Base-by-base conservation (phyloP, 2,888 invertebrate species). In the Tanypteryx hageni region DNA sequence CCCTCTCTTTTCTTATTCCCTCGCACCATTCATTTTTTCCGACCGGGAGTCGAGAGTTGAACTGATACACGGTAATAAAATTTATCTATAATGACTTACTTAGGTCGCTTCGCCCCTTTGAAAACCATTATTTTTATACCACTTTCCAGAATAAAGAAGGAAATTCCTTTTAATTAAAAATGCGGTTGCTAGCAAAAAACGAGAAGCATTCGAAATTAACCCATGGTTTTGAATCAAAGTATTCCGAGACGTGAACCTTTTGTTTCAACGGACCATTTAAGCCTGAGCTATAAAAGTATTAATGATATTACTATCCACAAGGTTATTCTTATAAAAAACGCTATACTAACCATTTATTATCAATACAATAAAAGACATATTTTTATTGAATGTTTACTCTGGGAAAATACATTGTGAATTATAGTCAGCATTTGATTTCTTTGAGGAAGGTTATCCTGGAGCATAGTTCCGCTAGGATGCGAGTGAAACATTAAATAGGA, bases 51-150 rank as follows among this genome's bases (percentile, higher is more conserved):
- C 22, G 76, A 27, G 27, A 76, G 27, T 18, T 27, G 76, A 27
- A 27, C 76, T 76, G 76, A 76, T 76, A 76, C 76, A 76, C 76
- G 76, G 76, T 27, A 76, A 76, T 76, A 76, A 76, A 76, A 76
- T 76, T 76, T 76, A 76, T 76, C 76, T 76, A 76, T 76, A 76
- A 76, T 76, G 76, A 76, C 76, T 76, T 76, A 76, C 76, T 76
- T 76, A 76, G 76, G 22, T 76, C 76, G 76, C 76, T 76, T 76
- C 76, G 76, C 27, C 27, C 76, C 76, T 76, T 76, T 76, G 76
- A 27, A 76, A 76, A 76, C 76, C 76, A 22, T 76, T 76, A 76
- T 13, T 76, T 76, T 76, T 76, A 76, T 76, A 76, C 22, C 76
- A n/a, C 22, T 76, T 76, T 22, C 76, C 76, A 76, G 76, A 27